Base-by-base conservation (phyloP, 2,797 vertebrate species). In the Danio kyathit region DNA sequence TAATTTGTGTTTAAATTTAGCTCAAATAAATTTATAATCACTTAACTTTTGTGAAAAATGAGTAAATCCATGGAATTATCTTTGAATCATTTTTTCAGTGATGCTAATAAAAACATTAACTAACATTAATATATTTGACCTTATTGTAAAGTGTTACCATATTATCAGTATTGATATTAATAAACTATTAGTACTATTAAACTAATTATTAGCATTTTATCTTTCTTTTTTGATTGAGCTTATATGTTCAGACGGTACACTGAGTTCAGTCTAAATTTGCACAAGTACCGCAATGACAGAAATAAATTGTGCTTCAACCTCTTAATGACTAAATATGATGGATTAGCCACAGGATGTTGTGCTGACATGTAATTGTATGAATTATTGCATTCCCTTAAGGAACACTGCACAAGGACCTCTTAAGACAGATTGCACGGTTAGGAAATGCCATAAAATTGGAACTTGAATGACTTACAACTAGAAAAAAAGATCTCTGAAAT, bases 291-390 rank as follows among this genome's bases (percentile, higher is more conserved):
- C 11, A 13, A 10, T 19, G 5, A 38, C 14, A 69, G 43, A 57
- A 49, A 46, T 49, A 57, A 69, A 19, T 17, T 49, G 3, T 40
- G 19, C 19, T 60, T 59, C 5, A 48, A 19, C 3, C 4, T 11
- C 17, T 67, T 56, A 13, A 14, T 38, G 7, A n/a, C 44, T 40
- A n/a, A 29, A 43, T 43, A 59, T 59, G 11, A 69, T 69, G 69
- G 41, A 78, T 69, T 59, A 59, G 9, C 43, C 64, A 48, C 75
- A 67, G 5, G 11, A 78, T 17, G 21, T 48, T 49, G 21, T 14
- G 44, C 54, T 51, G 54, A 48, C 51, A 46, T 67, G 10, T 14
- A 59, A 7, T 38, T 16, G 16, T 51, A 69, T 40, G 4, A 56
- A 59, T 48, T 19, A 69, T 38, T 12, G 38, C 29, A 60, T 79